phyloP scores from a whole-genome alignment of 2,888 invertebrate species.

The Dasysyrphus albostriatus region DNA sequence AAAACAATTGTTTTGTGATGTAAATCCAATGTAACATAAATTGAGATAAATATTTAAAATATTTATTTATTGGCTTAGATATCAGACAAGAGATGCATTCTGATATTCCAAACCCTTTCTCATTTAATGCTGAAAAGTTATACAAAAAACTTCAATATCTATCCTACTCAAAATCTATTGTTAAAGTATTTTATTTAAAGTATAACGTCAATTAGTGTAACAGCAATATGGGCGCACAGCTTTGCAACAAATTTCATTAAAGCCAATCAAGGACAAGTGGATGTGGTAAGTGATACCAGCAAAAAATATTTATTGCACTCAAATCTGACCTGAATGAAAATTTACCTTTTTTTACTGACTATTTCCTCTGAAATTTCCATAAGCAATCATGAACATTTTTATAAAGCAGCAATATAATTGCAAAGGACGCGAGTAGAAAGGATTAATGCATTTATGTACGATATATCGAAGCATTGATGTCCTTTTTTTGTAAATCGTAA shows the following conservation, averaged over 20 bases:
- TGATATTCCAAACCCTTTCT: too few species aligned
- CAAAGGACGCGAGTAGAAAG: background rate
- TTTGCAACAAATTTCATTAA: background rate
- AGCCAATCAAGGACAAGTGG: background rate
- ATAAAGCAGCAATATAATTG: background rate
- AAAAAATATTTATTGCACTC: background rate
- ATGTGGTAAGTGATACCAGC: background rate
- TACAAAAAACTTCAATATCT: too few species aligned
- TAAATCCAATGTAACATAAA: too few species aligned
- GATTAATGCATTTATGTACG: constrained; percentile 4
- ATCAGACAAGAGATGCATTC: too few species aligned
- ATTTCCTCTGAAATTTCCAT: background rate
- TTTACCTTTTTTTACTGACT: background rate
- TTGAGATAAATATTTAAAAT: too few species aligned
- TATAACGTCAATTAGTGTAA: background rate
- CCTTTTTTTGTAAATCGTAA: constrained; percentile 35
- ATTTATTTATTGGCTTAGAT: too few species aligned
- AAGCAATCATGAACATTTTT: background rate
- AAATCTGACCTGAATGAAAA: background rate
- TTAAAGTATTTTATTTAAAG: background rate
- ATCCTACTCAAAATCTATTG: too few species aligned
- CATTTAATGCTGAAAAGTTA: too few species aligned
- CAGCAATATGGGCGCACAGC: background rate
- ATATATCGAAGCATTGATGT: constrained; percentile 4
- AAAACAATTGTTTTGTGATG: too few species aligned